Conservation (phyloP, 2,113 vertebrate species). For the Pseudorasbora parva region DNA sequence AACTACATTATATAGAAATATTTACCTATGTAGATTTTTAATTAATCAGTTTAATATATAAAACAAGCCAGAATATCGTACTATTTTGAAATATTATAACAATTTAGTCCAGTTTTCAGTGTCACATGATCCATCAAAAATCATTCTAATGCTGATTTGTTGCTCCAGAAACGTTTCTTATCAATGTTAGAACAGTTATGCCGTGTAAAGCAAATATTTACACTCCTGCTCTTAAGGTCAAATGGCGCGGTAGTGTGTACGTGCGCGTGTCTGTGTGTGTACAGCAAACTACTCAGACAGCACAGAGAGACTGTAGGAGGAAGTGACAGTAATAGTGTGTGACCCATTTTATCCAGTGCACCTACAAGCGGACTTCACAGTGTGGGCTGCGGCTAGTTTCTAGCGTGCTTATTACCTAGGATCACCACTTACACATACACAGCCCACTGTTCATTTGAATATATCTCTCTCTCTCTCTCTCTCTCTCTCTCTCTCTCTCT, state of each 20-base stretch:
- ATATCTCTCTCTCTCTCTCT: constrained; percentile 17
- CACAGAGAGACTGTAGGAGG: not conserved
- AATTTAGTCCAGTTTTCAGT: not conserved
- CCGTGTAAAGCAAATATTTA: not conserved
- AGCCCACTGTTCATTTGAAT: constrained; percentile 4
- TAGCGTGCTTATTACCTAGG: not conserved
- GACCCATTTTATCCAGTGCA: constrained; percentile 51
- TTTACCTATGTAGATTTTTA: not conserved
- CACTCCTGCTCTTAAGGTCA: not conserved
- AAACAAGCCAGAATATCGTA: not conserved
- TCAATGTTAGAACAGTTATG: not conserved
- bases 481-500: constrained; percentile 17
- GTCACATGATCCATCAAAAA: not conserved
- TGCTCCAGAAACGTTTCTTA: not conserved
- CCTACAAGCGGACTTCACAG: constrained; percentile 22
- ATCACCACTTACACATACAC: not conserved
- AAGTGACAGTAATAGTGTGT: constrained; percentile 27
- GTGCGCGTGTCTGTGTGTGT: not conserved
- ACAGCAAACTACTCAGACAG: constrained; percentile 16
- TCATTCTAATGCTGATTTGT: not conserved
- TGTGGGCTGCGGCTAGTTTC: not conserved
- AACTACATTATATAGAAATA: not conserved
- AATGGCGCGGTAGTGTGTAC: not conserved
- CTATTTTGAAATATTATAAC: too few species aligned
- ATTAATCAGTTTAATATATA: not conserved